phyloP scores from a whole-genome alignment of 2,113 vertebrate species.

The Scytalopus superciliaris region DNA sequence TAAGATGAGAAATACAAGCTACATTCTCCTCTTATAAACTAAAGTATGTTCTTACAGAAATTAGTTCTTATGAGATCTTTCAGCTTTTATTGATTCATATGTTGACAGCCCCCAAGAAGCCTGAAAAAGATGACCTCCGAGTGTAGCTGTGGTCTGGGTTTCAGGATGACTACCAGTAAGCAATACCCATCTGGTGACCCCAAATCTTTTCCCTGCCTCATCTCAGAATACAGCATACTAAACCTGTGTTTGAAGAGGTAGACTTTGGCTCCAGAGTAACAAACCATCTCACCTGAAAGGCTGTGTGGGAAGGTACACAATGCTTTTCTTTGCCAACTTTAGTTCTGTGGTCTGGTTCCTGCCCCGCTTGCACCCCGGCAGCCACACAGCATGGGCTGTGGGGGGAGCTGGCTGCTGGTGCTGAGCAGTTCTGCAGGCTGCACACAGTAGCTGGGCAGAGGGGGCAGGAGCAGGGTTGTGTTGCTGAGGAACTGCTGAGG shows the following conservation, averaged over 20 bases:
- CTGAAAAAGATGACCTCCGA: neutral
- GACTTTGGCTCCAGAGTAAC: neutral
- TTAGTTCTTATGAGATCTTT: neutral
- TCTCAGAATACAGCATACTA: neutral
- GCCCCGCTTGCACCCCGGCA: rapidly evolving
- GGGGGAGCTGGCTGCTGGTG: neutral
- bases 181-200: neutral
- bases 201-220: neutral
- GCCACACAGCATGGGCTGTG: rapidly evolving
- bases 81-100: neutral
- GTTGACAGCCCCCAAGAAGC: neutral
- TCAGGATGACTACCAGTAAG: neutral
- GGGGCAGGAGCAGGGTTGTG: neutral
- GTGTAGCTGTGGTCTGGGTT: neutral
- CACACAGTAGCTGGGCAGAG: neutral
- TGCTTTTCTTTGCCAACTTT: neutral
- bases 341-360: neutral
- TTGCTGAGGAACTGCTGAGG: neutral
- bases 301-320: neutral
- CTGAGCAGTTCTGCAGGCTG: neutral
- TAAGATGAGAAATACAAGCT: neutral
- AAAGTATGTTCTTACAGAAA: neutral
- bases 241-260: neutral
- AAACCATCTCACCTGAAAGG: neutral
- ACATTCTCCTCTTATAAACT: neutral